Percentiles rank a stretch among this genome's conserved stretches.
These are phyloP conservation scores for Holacanthus passer DNA, from an alignment of 2,113 vertebrate genomes.

Conservation along the genomic window DNA sequence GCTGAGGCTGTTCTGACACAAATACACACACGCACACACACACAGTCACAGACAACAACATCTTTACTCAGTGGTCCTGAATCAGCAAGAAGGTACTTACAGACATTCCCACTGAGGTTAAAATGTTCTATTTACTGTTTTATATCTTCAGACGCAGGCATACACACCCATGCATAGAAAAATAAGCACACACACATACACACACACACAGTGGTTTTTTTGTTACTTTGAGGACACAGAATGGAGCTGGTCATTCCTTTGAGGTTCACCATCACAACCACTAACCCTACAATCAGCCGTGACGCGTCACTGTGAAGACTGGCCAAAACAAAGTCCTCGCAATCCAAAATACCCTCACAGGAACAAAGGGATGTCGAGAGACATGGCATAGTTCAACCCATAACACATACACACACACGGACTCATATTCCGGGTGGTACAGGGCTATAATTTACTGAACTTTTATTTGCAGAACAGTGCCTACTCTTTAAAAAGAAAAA, in stretches of 20 bases:
- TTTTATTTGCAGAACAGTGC: conserved; percentile 35
- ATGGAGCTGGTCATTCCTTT: conserved; percentile 37
- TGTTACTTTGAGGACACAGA: conserved; percentile 33
- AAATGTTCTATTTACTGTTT: conserved; percentile 70
- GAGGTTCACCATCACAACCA: conserved; percentile 60
- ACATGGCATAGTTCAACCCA: not conserved
- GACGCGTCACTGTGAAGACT: conserved; percentile 49
- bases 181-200: conserved; percentile 8
- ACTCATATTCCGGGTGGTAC: conserved; percentile 1
- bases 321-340: conserved; percentile 47
- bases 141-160: conserved; percentile 39
- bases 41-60: conserved; percentile 35
- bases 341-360: conserved; percentile 37
- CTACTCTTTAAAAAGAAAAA: too few relatives aligned
- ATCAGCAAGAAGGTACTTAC: conserved; percentile 68
- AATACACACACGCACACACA: conserved; percentile 15
- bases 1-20: conserved; percentile 33
- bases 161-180: conserved; percentile 29
- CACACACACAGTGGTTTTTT: conserved; percentile 31
- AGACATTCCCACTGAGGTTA: conserved; percentile 68
- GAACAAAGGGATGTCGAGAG: conserved; percentile 44
- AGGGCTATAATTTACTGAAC: conserved; percentile 37
- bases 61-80: conserved; percentile 67
- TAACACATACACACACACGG: not conserved
- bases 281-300: conserved; percentile 66